These are phyloP conservation scores for Albula glossodonta DNA, from an alignment of 2,113 vertebrate genomes.

Conservation along the genomic window DNA sequence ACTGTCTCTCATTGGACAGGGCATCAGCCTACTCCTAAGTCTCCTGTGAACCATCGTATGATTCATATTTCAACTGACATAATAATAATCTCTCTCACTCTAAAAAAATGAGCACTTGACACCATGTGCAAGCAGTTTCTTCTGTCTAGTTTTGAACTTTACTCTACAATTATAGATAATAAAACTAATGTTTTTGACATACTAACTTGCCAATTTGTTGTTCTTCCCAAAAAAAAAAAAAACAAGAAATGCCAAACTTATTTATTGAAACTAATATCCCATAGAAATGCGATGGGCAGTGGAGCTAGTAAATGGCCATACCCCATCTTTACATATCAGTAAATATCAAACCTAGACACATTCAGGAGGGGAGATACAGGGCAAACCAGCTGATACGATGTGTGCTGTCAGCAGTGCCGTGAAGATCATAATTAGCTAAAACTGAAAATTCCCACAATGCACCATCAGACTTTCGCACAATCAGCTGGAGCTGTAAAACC, in stretches of 20 bases:
- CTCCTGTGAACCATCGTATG: background rate
- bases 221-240: too few relatives aligned
- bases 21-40: background rate
- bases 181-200: too few relatives aligned
- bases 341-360: background rate
- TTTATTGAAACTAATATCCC: background rate
- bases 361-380: background rate
- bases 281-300: background rate
- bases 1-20: background rate
- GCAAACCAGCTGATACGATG: background rate
- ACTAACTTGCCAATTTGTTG: too few relatives aligned
- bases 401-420: background rate
- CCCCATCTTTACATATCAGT: background rate
- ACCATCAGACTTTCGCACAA: background rate
- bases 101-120: background rate
- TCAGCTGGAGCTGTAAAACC: background rate
- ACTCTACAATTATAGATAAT: too few relatives aligned
- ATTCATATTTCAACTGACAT: background rate
- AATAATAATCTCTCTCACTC: background rate
- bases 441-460: background rate
- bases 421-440: background rate
- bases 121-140: background rate
- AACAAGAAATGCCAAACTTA: too few relatives aligned
- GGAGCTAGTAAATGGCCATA: background rate
- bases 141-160: too few relatives aligned